Conservation (phyloP, 2,797 vertebrate genomes). For the Naso thynnoides region DNA sequence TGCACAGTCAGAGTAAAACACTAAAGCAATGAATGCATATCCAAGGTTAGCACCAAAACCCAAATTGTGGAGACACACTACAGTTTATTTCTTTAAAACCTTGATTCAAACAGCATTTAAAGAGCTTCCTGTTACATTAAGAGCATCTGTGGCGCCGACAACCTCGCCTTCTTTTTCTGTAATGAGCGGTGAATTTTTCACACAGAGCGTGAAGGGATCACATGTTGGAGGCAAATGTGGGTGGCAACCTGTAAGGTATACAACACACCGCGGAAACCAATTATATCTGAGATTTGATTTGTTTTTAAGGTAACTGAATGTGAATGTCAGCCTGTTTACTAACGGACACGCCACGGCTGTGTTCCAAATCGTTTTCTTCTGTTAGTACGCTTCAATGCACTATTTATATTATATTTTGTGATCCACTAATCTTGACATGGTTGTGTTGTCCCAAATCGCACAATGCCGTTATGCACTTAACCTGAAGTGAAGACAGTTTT, state of each 20-base stretch:
- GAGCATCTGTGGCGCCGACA: background rate
- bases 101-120: constrained; percentile 5
- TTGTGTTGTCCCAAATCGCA: no score
- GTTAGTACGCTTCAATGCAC: no score
- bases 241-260: background rate
- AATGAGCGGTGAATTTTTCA: background rate
- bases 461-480: no score
- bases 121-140: background rate
- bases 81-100: background rate
- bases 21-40: background rate
- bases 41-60: no score
- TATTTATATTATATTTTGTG: no score
- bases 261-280: background rate
- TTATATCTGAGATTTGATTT: background rate
- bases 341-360: no score
- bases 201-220: background rate
- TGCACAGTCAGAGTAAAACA: background rate
- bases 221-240: constrained; percentile 7
- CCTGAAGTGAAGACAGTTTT: no score
- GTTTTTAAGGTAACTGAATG: background rate
- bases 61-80: background rate
- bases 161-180: constrained; percentile 13
- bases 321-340: background rate
- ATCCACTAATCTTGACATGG: no score
- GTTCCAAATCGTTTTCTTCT: no score